Evolutionary conservation across 2,113 vertebrate genomes (phyloP).

Genomic region (Talpa occidentalis): DNA sequence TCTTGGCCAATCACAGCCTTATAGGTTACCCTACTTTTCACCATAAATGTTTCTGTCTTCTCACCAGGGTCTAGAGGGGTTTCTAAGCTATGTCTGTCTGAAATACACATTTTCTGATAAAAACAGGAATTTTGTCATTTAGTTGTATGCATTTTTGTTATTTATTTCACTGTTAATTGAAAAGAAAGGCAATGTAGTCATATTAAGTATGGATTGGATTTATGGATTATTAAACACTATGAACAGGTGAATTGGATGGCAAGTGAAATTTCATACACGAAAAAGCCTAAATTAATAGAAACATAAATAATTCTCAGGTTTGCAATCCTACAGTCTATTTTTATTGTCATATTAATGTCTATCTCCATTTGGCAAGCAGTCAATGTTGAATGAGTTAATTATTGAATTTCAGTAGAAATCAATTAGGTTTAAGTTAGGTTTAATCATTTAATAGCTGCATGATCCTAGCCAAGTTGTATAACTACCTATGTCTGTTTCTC

Average conservation of each 20-base stretch:
- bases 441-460: not conserved
- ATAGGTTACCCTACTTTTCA: not conserved
- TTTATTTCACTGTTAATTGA: not conserved
- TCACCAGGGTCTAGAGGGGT: no score
- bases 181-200: not conserved
- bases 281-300: not conserved
- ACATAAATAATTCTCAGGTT: not conserved
- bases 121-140: not conserved
- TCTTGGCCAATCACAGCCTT: not conserved
- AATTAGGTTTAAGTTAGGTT: not conserved
- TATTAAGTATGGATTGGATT: not conserved
- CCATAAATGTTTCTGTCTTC: not conserved
- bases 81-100: not conserved
- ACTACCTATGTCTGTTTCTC: not conserved
- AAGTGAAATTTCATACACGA: not conserved
- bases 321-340: not conserved
- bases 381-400: not conserved
- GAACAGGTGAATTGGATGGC: not conserved
- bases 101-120: not conserved
- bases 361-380: not conserved
- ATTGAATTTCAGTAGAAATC: constrained; percentile 16
- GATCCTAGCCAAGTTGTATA: not conserved
- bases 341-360: not conserved
- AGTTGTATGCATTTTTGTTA: not conserved
- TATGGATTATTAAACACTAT: not conserved